phyloP scores from a whole-genome alignment of 2,113 vertebrate genomes.

The Pygoscelis antarcticus region DNA sequence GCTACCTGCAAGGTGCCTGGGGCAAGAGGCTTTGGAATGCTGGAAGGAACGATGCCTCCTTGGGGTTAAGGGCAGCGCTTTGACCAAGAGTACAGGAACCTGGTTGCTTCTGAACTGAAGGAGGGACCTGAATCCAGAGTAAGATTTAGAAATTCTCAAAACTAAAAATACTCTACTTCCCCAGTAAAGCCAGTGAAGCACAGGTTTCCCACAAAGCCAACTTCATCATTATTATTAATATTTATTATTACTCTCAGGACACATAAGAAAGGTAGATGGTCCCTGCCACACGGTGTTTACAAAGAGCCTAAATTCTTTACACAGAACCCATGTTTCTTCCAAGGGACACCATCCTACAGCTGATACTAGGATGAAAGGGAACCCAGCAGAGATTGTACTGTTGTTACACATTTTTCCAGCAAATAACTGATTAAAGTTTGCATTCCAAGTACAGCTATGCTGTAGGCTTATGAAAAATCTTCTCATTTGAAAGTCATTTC shows the following conservation, averaged over 20 bases:
- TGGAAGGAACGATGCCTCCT: not conserved
- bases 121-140: not conserved
- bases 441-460: not conserved
- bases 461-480: constrained; percentile 26
- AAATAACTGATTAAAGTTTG: constrained; percentile 31
- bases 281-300: not conserved
- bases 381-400: not conserved
- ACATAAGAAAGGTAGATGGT: not conserved
- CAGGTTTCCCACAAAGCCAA: not conserved
- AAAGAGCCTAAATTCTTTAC: not conserved
- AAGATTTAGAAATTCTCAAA: not conserved
- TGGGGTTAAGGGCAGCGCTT: not conserved
- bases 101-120: not conserved
- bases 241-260: not conserved
- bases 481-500: constrained; percentile 57
- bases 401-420: not conserved
- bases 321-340: not conserved
- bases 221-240: not conserved
- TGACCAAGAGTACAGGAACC: not conserved
- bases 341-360: not conserved
- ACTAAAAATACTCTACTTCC: not conserved
- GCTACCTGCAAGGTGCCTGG: not conserved
- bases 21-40: not conserved
- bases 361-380: not conserved
- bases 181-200: not conserved